Conservation (phyloP, 2,113 vertebrate species). For the Prionailurus viverrinus region DNA sequence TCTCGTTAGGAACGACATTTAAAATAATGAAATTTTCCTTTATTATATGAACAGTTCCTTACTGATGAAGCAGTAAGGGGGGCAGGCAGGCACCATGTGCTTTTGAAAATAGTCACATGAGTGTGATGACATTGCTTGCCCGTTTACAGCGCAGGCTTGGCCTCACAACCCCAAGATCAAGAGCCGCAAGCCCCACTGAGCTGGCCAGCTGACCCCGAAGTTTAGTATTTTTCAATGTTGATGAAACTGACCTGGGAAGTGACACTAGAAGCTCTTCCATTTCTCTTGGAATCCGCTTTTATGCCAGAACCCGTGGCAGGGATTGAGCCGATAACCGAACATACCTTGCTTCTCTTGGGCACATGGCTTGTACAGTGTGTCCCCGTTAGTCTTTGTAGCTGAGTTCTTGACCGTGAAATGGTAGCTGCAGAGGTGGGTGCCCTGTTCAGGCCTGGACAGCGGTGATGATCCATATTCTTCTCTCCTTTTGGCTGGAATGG, state of each 20-base stretch:
- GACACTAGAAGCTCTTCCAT: background rate
- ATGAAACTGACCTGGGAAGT: background rate
- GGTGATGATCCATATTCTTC: background rate
- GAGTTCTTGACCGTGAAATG: background rate
- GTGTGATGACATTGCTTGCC: background rate
- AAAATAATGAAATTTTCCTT: background rate
- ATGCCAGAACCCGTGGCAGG: background rate
- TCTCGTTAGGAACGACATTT: background rate
- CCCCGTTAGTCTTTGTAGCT: background rate
- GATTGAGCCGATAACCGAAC: background rate
- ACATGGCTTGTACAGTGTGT: background rate
- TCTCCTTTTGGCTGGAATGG: background rate
- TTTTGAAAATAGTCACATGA: background rate
- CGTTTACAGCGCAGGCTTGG: background rate
- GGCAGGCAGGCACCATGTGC: background rate
- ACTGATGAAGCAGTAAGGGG: background rate
- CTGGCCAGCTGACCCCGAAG: too few species aligned
- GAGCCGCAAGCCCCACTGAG: too few species aligned
- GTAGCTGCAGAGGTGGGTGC: background rate
- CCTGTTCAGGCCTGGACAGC: background rate
- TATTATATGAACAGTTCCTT: background rate
- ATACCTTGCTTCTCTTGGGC: background rate
- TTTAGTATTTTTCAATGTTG: background rate
- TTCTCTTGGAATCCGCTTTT: background rate
- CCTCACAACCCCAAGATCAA: too few species aligned